Evolutionary conservation across 2,888 invertebrate genomes (phyloP), one percentile per base, ranked within the genome.

Genomic region (Sisyra terminalis): DNA sequence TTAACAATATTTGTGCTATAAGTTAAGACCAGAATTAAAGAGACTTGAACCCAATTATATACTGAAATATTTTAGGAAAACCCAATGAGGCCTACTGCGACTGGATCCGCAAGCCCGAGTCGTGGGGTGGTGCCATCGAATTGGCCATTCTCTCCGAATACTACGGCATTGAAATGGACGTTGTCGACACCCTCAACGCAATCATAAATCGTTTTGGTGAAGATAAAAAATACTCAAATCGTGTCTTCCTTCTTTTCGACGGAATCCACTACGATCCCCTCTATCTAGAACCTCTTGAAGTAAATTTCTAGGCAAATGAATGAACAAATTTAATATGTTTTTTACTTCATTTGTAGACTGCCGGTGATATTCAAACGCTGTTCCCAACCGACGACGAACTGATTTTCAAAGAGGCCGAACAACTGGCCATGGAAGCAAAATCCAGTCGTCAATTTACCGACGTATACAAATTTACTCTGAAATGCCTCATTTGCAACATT

Each of bases 91-190:
- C 88, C 41, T 96, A 96, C 58, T 88, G 88, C 54, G 65, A 71
- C 2, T 96, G 94, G 94, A 96, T 96, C 49, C 71, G 77, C 55
- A 80, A 82, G 52, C 74, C 83, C 0, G 84, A 82, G 50, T 83
- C 88, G 0, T 96, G 96, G 96, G 94, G 94, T 47, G 96, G 96
- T 47, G 94, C 88, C 44, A 96, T 96, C 50, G 96, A 96, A 66
- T 70, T 94, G 24, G 77, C 92, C 5, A 81, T 96, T 47, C 64
- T 96, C 24, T 83, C 89, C 0, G 75, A 78, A 55, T 83, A 83
- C 61, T 93, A 87, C 60, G 82, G 83, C 14, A 63, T 90, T 43
- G 94, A 96, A 68, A 92, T 96, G 59, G 90, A 81, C 46, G 93
- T 94, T 2, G 86, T 94, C 3, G 89, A 94, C 58, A 89, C 89